Percentiles rank a stretch among this genome's conserved stretches.
Conservation (phyloP, 2,888 invertebrate species). For the Cosmopolites sordidus region DNA sequence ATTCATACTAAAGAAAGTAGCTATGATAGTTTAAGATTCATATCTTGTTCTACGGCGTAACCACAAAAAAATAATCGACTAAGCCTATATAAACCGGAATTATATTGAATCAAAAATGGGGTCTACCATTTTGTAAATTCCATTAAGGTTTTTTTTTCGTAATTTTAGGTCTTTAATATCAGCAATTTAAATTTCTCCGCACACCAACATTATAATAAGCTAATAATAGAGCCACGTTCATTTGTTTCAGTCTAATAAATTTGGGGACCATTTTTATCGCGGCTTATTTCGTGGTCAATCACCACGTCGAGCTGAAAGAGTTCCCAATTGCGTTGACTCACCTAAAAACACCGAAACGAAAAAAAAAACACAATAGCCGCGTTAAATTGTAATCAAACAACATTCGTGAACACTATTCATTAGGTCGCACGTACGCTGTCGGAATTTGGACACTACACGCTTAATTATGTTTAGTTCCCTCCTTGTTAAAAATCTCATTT, state of each 20-base stretch:
- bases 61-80: not conserved
- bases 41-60: not conserved
- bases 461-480: no score
- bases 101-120: not conserved
- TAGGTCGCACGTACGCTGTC: no score
- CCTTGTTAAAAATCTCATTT: no score
- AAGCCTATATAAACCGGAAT: not conserved
- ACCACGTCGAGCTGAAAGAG: slow-evolving; percentile 5
- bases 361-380: slow-evolving; percentile 9
- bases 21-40: not conserved
- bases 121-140: not conserved
- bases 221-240: slow-evolving; percentile 17
- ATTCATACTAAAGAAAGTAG: not conserved
- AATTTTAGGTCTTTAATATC: not conserved
- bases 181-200: not conserved
- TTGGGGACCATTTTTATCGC: slow-evolving; percentile 19
- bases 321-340: slow-evolving; percentile 11
- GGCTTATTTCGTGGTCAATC: slow-evolving; percentile 14
- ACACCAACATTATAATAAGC: slow-evolving; percentile 2
- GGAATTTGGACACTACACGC: no score
- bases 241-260: slow-evolving; percentile 22
- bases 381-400: no score
- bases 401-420: no score
- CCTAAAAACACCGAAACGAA: slow-evolving; percentile 3
- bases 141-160: slow-evolving; percentile 1